Evolutionary conservation across 2,888 invertebrate species (phyloP), one percentile per base, ranked within the genome.

Genomic region (Platycheirus albimanus): DNA sequence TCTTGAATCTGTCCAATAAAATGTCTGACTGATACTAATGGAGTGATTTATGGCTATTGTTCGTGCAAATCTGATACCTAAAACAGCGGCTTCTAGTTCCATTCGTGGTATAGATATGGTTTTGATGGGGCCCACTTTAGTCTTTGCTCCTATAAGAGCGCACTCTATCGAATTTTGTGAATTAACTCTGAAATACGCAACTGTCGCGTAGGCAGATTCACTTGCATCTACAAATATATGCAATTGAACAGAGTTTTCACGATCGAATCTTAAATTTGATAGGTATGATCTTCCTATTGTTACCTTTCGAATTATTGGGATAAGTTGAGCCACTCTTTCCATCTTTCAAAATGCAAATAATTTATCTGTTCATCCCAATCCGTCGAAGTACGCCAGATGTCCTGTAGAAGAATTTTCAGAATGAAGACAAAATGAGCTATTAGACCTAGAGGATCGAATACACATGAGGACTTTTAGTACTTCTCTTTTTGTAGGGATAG

Each of bases 191-290:
- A 49, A 5, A 30, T 41, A 66, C n/a, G 36, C 19, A 1, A 15
- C 52, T 3, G 51, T 41, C 1, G 30, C 24, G 6, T 20, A 19
- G 6, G 28, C 41, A 8, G 38, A 17, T 3, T 17, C n/a, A 1
- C 51, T 13, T 7, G 52, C 41, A n/a, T 64, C 63, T 4, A 63
- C 47, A 11, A 63, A 64, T 36, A 28, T n/a, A 13, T 64, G 63
- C n/a, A 47, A 19, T 13, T 63, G 17, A 1, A 49, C 20, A 20
- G 13, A 17, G 7, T 24, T 13, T n/a, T 13, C 5, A 3, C 8
- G 1, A n/a, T 36, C 36, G n/a, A 36, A 36, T n/a, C n/a, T 10
- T n/a, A 36, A 36, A 11, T 28, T 28, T 28, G 10, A 11, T 10
- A 36, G 36, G n/a, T 36, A 36, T 11, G 36, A 8, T n/a, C 36